Percentiles rank a stretch among this genome's conserved stretches.
These are phyloP conservation scores for Onychomys arenicola DNA, from an alignment of 2,797 vertebrate genomes.

Conservation along the genomic window DNA sequence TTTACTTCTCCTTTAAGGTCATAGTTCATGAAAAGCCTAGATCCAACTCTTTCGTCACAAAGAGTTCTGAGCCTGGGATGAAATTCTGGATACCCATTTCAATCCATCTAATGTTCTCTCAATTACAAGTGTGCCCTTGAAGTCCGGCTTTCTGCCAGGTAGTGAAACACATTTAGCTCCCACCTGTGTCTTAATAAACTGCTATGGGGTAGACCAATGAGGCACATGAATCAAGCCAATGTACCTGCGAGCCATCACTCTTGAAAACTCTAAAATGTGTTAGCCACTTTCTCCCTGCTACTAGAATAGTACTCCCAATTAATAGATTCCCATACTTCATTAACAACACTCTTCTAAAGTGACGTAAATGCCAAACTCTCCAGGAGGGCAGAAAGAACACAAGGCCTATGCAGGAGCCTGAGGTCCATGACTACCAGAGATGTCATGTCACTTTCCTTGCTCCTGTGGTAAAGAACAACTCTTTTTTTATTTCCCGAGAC, in stretches of 20 bases:
- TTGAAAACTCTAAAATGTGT: not conserved
- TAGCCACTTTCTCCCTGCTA: not conserved
- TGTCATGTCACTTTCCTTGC: not conserved
- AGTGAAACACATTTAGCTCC: not conserved
- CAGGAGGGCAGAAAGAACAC: not conserved
- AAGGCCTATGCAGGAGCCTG: not conserved
- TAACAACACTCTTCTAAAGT: not conserved
- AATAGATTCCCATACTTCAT: not conserved
- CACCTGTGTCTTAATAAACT: not conserved
- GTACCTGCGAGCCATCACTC: not conserved
- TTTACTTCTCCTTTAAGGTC: not conserved
- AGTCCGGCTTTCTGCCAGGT: not conserved
- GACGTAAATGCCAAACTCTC: not conserved
- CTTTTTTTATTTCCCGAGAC: too few relatives aligned
- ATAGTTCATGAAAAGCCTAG: not conserved
- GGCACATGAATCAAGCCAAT: not conserved
- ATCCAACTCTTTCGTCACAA: not conserved
- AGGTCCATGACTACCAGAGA: too few relatives aligned
- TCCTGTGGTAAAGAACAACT: not conserved
- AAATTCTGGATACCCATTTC: not conserved
- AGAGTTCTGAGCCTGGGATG: not conserved
- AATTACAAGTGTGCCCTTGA: not conserved
- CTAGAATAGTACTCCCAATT: not conserved
- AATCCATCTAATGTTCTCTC: not conserved
- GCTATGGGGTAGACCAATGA: not conserved